Evolutionary conservation across 1,140 invertebrate species (phyloP), one percentile per base, ranked within the genome.

Genomic region (Lepidotrigona ventralis): DNA sequence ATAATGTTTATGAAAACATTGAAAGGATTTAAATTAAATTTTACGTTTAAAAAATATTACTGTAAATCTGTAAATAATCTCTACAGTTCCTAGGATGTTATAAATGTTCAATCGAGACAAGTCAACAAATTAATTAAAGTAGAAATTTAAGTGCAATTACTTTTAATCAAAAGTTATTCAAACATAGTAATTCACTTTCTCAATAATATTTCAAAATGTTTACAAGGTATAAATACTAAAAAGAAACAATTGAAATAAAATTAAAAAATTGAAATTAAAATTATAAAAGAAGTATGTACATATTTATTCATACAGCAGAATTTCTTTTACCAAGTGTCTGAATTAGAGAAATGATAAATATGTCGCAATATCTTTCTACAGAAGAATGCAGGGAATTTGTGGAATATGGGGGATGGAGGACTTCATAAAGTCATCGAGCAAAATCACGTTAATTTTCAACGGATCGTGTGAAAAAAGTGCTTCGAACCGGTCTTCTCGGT

Each of bases 381-480:
- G 19, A 60, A 60, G 19, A 60, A 51, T 23, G 29, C 29, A 12
- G n/a, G 23, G 29, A 21, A 58, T 79, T 71, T 39, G 39, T 29
- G 2, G n/a, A 60, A 26, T 23, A 29, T 9, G 9, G 21, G 58
- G 14, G n/a, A 46, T 21, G n/a, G 2, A 51, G 23, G 46, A 8
- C 71, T 69, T 58, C 63, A 69, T 58, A 8, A 33, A 60, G 60
- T 86, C 72, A 86, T 85, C 66, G 74, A 54, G 79, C 58, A 68
- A n/a, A n/a, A 85, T 53, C 33, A 12, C 29, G 56, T 79, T 64
- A 68, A 83, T 82, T 70, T 56, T 58, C 53, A 46, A 33, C 15
- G 29, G n/a, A 76, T 86, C 53, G 60, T 60, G 68, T 77, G 46
- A 83, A 84, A 79, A 79, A 85, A 60, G 60, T 86, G 71, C 63